Conservation (phyloP, 2,113 vertebrate genomes). For the Tachuris rubrigastra region DNA sequence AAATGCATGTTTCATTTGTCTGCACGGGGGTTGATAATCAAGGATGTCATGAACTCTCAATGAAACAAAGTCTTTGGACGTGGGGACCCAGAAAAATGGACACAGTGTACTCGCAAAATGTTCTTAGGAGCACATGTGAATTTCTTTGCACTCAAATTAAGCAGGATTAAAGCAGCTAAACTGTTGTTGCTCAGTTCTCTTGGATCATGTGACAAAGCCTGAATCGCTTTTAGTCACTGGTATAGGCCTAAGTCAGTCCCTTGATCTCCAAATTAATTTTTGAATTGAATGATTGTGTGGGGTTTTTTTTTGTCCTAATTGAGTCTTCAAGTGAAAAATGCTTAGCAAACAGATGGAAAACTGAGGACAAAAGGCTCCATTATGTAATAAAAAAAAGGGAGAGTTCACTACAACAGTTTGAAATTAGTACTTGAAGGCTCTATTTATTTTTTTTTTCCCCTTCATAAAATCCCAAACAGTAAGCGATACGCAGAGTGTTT, state of each 20-base stretch:
- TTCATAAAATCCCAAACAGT: slow-evolving; percentile 27
- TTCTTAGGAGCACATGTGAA: slow-evolving; percentile 91
- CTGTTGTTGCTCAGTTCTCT: slow-evolving; percentile 77
- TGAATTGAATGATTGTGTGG: slow-evolving; percentile 80
- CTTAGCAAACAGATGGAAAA: slow-evolving; percentile 78
- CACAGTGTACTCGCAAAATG: slow-evolving; percentile 84
- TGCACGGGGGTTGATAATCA: slow-evolving; percentile 50
- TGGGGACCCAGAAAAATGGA: slow-evolving; percentile 79
- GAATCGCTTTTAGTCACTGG: slow-evolving; percentile 80
- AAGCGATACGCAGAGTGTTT: slow-evolving; percentile 8
- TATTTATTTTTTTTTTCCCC: background rate
- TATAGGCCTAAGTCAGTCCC: slow-evolving; percentile 76
- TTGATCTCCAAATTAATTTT: slow-evolving; percentile 84
- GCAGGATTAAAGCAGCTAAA: slow-evolving; percentile 87
- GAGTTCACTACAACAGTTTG: slow-evolving; percentile 71
- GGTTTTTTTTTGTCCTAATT: slow-evolving; percentile 74
- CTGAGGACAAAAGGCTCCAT: slow-evolving; percentile 70
- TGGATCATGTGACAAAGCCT: slow-evolving; percentile 87
- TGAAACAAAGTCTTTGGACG: slow-evolving; percentile 80
- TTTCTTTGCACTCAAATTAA: slow-evolving; percentile 93
- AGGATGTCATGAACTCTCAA: slow-evolving; percentile 84
- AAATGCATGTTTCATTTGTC: background rate
- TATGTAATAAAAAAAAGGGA: slow-evolving; percentile 65
- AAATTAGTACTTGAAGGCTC: slow-evolving; percentile 60
- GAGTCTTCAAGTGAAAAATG: slow-evolving; percentile 79